Evolutionary conservation across 2,888 invertebrate genomes (phyloP).

Genomic region (Tipula vernalis): DNA sequence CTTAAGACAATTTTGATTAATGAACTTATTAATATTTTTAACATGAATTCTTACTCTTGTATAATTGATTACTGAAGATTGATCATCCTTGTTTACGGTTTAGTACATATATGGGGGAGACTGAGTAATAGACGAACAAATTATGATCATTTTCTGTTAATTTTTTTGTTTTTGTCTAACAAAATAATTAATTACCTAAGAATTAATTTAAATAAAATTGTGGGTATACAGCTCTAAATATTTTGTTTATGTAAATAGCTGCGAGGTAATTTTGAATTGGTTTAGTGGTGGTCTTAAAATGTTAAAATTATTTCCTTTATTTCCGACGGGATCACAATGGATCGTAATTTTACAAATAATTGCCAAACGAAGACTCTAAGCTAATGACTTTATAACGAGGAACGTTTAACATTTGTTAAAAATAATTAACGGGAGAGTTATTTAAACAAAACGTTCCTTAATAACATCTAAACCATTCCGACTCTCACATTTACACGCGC

Average conservation of each 20-base stretch:
- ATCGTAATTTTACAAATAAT: no score
- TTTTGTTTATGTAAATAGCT: neutral
- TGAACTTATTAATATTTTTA: slow-evolving; percentile 11
- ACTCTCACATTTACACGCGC: neutral
- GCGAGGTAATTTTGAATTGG: neutral
- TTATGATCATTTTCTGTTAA: neutral
- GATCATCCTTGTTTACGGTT: slow-evolving; percentile 7
- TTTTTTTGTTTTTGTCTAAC: neutral
- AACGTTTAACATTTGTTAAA: no score
- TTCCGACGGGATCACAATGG: neutral
- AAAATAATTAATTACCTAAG: neutral
- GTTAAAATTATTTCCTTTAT: neutral
- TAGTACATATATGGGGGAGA: neutral
- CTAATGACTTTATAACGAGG: no score
- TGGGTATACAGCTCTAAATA: neutral
- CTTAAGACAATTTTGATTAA: neutral
- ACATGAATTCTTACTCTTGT: slow-evolving; percentile 15
- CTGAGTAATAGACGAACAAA: neutral
- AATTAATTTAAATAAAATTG: neutral
- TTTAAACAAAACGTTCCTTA: neutral
- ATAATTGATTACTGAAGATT: slow-evolving; percentile 14
- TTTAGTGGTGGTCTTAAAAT: neutral
- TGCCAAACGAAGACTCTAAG: no score
- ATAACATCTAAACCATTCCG: neutral
- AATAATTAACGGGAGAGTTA: neutral